Conservation (phyloP, 37 sponge, comb jelly and placozoan species). For the Bolinopsis microptera region DNA sequence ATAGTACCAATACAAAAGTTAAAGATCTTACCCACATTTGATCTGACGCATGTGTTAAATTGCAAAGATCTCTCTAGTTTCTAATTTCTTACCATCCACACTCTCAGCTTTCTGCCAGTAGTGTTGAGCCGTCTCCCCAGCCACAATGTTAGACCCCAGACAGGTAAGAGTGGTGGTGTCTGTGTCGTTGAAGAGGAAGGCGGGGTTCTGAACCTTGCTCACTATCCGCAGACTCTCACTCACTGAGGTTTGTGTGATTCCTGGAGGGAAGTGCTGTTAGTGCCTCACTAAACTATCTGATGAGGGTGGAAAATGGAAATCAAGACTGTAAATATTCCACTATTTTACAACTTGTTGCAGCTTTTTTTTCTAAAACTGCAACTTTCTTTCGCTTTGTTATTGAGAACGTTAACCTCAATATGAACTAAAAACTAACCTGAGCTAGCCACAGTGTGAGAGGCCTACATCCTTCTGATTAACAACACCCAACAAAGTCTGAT, state of each 20-base stretch:
- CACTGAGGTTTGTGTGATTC: not conserved
- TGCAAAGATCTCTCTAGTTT: no score
- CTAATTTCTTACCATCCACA: not conserved
- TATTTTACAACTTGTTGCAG: no score
- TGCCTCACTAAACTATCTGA: no score
- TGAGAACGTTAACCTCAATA: not conserved
- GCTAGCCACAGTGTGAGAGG: not conserved
- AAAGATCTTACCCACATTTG: no score
- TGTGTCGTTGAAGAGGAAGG: not conserved
- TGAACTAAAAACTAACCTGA: not conserved
- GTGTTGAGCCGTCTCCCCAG: not conserved
- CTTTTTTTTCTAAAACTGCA: no score
- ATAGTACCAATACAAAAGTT: no score
- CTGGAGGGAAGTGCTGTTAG: no score
- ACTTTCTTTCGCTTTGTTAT: no score
- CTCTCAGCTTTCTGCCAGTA: conserved; percentile 22
- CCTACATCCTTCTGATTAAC: not conserved
- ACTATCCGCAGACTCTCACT: conserved; percentile 1
- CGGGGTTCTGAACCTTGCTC: not conserved
- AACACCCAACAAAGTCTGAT: not conserved
- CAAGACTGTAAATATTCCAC: no score
- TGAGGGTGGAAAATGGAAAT: no score
- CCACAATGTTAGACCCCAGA: not conserved
- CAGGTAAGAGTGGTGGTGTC: not conserved
- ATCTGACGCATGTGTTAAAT: no score